Percentiles rank a stretch among this genome's conserved stretches.
Conservation (phyloP, 1,140 invertebrate species). For the Drosophila orosa region DNA sequence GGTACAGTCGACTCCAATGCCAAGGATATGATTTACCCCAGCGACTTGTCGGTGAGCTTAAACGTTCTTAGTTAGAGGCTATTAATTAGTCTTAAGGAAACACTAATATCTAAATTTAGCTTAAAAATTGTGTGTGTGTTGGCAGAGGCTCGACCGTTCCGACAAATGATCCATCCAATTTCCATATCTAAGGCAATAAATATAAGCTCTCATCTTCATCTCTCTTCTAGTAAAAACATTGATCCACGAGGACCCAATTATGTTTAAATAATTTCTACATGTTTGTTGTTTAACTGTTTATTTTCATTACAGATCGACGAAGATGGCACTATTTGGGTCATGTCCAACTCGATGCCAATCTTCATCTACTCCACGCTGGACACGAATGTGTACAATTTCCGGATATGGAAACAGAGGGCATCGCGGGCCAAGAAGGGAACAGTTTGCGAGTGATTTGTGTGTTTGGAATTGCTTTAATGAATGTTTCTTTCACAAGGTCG, state of each 20-base stretch:
- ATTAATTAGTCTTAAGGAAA: neutral
- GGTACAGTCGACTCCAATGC: slow-evolving; percentile 86
- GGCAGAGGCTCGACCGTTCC: too few relatives aligned
- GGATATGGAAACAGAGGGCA: slow-evolving; percentile 84
- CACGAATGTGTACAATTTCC: slow-evolving; percentile 86
- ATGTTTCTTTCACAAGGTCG: slow-evolving; percentile 40
- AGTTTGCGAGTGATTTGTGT: slow-evolving; percentile 66
- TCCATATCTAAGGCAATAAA: too few relatives aligned
- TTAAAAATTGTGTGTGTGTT: too few relatives aligned
- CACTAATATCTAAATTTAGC: neutral
- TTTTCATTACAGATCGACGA: slow-evolving; percentile 84
- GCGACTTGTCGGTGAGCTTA: slow-evolving; percentile 76
- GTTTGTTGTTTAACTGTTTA: neutral
- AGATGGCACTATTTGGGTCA: slow-evolving; percentile 86
- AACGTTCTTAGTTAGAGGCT: too few relatives aligned
- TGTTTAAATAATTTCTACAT: neutral
- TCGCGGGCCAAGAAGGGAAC: slow-evolving; percentile 64
- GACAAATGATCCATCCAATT: too few relatives aligned
- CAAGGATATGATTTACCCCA: slow-evolving; percentile 87
- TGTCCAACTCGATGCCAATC: slow-evolving; percentile 87
- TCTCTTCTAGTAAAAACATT: neutral
- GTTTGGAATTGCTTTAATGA: slow-evolving; percentile 69
- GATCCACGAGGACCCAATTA: neutral
- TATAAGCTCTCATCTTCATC: neutral
- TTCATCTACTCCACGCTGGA: slow-evolving; percentile 86